phyloP scores from a whole-genome alignment of 2,888 invertebrate genomes.

The Pediacus dermestoides region DNA sequence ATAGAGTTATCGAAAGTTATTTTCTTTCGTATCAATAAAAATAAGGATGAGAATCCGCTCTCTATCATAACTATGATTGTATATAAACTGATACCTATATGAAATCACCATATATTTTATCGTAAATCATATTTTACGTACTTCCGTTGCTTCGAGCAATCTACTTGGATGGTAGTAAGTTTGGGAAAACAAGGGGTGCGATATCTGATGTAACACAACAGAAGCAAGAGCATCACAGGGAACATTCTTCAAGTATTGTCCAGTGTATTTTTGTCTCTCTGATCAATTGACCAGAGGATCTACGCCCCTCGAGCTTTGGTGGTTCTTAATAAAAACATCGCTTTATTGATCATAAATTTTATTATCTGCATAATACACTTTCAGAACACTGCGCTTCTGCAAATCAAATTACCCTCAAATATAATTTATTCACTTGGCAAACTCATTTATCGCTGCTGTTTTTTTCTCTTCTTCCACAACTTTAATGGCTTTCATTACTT shows the following conservation, averaged over 20 bases:
- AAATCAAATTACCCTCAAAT: slow-evolving; percentile 19
- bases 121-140: slow-evolving; percentile 44
- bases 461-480: slow-evolving; percentile 25
- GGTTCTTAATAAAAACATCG: slow-evolving; percentile 27
- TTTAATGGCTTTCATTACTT: too few species aligned
- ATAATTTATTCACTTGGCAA: slow-evolving; percentile 23
- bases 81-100: slow-evolving; percentile 39
- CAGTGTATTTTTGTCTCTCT: slow-evolving; percentile 20
- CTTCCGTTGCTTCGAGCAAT: slow-evolving; percentile 38
- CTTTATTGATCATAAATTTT: slow-evolving; percentile 30
- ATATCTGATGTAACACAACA: slow-evolving; percentile 29
- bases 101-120: slow-evolving; percentile 37
- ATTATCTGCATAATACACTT: slow-evolving; percentile 27
- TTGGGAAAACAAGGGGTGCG: slow-evolving; percentile 37
- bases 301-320: slow-evolving; percentile 19
- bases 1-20: slow-evolving; percentile 27
- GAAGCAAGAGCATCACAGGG: slow-evolving; percentile 13
- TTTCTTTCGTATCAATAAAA: slow-evolving; percentile 26
- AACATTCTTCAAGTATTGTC: slow-evolving; percentile 26
- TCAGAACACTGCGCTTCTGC: slow-evolving; percentile 22
- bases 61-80: slow-evolving; percentile 28
- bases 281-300: slow-evolving; percentile 21
- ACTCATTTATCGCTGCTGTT: slow-evolving; percentile 16
- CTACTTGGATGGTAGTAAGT: slow-evolving; percentile 20
- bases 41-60: slow-evolving; percentile 21